Evolutionary conservation across 2,113 vertebrate species (phyloP).

Genomic region (Myotis brandtii): DNA sequence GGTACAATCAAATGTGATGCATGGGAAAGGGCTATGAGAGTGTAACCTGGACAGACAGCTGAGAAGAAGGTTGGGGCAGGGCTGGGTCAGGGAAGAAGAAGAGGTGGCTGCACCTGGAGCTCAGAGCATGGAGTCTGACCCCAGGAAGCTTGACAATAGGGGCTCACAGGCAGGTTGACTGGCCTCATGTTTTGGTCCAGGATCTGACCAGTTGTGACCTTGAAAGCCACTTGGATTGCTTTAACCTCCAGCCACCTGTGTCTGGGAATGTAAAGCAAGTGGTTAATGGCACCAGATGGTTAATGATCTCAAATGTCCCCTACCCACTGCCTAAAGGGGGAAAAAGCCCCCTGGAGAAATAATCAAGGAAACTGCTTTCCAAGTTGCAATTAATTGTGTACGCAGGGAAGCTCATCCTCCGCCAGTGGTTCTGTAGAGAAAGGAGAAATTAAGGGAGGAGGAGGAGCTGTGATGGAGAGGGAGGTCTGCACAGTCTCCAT

Average conservation of each 20-base stretch:
- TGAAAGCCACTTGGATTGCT: background rate
- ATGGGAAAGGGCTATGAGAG: background rate
- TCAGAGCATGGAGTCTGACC: background rate
- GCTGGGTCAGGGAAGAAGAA: background rate
- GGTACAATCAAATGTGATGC: background rate
- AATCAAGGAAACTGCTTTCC: slow-evolving; percentile 36
- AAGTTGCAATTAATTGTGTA: slow-evolving; percentile 25
- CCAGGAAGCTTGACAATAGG: background rate
- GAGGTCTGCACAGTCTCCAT: background rate
- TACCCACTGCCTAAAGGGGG: background rate
- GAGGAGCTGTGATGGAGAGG: background rate
- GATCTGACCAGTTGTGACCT: background rate
- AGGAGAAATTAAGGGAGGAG: background rate
- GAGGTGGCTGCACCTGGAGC: background rate
- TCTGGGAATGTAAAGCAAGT: slow-evolving; percentile 17
- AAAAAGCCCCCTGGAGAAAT: slow-evolving; percentile 54
- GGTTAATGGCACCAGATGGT: slow-evolving; percentile 62
- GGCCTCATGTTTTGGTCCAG: background rate
- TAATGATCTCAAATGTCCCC: background rate
- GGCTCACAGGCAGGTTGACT: background rate
- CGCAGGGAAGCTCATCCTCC: slow-evolving; percentile 30
- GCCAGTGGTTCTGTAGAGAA: background rate
- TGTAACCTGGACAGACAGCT: background rate
- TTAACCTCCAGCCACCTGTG: slow-evolving; percentile 48
- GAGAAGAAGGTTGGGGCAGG: background rate